Percentiles rank a stretch among this genome's conserved stretches.
phyloP scores from a whole-genome alignment of 2,113 vertebrate species.

The Phylloscopus trochilus region DNA sequence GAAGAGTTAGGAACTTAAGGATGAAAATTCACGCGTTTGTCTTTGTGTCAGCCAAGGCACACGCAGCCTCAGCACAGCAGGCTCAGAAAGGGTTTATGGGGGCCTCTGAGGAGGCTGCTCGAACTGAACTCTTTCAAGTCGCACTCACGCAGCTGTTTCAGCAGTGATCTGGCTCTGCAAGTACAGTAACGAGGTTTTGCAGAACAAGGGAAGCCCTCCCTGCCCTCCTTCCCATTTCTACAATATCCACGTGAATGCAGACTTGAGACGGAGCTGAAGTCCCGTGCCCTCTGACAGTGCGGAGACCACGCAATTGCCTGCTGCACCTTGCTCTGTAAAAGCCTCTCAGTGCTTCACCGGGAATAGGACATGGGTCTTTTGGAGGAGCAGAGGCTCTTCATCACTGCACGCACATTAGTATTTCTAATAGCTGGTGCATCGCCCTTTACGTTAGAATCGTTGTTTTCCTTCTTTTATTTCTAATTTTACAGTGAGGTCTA shows the following conservation, averaged over 20 bases:
- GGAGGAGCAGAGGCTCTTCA: background rate
- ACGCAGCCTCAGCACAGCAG: background rate
- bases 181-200: background rate
- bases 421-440: background rate
- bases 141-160: background rate
- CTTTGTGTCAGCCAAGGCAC: background rate
- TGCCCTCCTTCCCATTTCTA: background rate
- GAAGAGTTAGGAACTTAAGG: fast-evolving
- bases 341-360: background rate
- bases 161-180: background rate
- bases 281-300: background rate
- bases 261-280: background rate
- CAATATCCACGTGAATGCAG: background rate
- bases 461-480: background rate
- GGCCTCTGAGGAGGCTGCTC: background rate
- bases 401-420: background rate
- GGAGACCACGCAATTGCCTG: background rate
- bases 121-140: too few relatives aligned
- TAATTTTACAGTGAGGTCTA: background rate
- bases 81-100: fast-evolving
- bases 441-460: background rate
- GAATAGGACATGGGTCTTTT: background rate
- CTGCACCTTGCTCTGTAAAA: background rate
- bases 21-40: too few relatives aligned
- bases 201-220: background rate